Base-by-base conservation (phyloP, 2,888 invertebrate genomes). In the Rambutsinella grinnellia region DNA sequence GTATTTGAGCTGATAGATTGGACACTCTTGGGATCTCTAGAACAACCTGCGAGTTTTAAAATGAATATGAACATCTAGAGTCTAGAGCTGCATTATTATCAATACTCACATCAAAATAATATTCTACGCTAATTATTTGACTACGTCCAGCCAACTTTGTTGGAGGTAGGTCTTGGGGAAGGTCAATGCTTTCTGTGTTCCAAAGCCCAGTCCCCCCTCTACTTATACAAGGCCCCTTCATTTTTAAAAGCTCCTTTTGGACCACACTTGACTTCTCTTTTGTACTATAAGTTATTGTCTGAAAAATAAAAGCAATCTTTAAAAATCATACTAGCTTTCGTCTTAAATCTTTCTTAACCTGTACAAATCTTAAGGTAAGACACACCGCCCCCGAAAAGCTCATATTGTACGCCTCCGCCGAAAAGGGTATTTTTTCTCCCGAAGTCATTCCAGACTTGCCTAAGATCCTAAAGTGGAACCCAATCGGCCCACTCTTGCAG, bases 381-480 rank as follows among this genome's bases (percentile, higher is more conserved):
- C 58, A 51, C 0, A 74, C 75, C 47, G 75, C 62, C 6, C 79
- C 70, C 5, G 67, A 65, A 27, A 54, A 61, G 24, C 71, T 76
- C 75, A 79, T 71, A 26, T 78, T 78, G 70, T 74, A 78, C 3
- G 76, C 63, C 62, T 79, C 79, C 0, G 68, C 63, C n/a, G 65
- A 58, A 36, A 79, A 79, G 8, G 72, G 68, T 13, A 76, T 49
- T n/a, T 54, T 60, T 13, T 79, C 79, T 6, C 74, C 79, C 8
- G 79, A 19, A 54, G 76, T 27, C 58, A 57, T 47, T 8, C 76
- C 76, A 2, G 58, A 57, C 27, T 70, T 74, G 10, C 68, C 78
- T 2, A 79, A 24, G 23, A 76, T 63, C 17, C 76, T 53, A 49
- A 79, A 65, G 28, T 79, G 70, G 53, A 79, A 76, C 15, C 79